Evolutionary conservation across 1,140 invertebrate species (phyloP).

Genomic region (Xylocopa sonorina): DNA sequence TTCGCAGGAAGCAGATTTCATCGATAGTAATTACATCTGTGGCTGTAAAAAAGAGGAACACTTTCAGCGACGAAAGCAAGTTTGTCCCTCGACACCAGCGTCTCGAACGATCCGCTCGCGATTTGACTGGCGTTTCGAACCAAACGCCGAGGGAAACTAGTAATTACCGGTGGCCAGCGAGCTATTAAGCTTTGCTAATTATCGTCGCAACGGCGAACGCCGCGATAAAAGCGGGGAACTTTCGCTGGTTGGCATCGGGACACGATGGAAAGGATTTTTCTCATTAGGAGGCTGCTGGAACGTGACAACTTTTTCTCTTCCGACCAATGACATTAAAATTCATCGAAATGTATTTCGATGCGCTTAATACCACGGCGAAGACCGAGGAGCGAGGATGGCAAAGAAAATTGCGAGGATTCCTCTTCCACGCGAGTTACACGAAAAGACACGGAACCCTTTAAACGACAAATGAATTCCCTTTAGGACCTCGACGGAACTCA

Average conservation of each 20-base stretch:
- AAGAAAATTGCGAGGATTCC: too few species aligned
- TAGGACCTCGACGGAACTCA: background rate
- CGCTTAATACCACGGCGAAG: too few species aligned
- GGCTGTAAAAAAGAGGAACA: background rate
- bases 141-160: constrained; percentile 29
- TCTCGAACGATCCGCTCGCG: background rate
- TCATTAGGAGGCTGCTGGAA: too few species aligned
- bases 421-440: too few species aligned
- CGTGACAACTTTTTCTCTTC: too few species aligned
- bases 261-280: background rate
- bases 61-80: too few species aligned
- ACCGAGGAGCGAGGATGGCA: too few species aligned
- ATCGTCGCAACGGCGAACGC: constrained; percentile 41
- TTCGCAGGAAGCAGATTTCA: background rate
- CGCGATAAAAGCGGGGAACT: background rate
- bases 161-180: constrained; percentile 54
- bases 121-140: background rate
- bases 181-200: constrained; percentile 61
- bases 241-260: constrained; percentile 11
- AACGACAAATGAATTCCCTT: constrained; percentile 17
- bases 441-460: background rate
- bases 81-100: too few species aligned
- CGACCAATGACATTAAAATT: too few species aligned
- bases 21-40: background rate
- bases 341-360: too few species aligned